These are phyloP conservation scores for Perca flavescens DNA, from an alignment of 2,113 vertebrate species.

Conservation along the genomic window DNA sequence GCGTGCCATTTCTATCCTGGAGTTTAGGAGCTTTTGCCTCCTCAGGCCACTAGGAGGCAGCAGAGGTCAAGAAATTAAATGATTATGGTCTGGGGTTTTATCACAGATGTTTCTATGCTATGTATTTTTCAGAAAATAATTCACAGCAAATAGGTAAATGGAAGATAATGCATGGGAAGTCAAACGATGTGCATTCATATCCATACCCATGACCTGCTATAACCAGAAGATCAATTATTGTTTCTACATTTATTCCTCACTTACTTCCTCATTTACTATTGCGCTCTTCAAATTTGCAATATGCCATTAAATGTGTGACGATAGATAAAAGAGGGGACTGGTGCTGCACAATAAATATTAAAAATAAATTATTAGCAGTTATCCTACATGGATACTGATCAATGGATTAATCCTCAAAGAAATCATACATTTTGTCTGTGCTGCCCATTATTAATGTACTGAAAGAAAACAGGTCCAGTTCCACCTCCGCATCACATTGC, in stretches of 20 bases:
- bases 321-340: background rate
- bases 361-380: background rate
- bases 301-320: background rate
- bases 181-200: background rate
- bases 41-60: slow-evolving; percentile 53
- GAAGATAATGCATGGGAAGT: background rate
- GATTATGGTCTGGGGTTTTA: background rate
- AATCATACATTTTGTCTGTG: background rate
- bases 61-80: slow-evolving; percentile 43
- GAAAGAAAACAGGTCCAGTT: background rate
- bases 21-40: background rate
- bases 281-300: background rate
- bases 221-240: background rate
- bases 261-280: background rate
- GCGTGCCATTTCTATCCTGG: background rate
- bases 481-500: background rate
- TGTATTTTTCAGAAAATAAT: background rate
- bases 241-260: background rate
- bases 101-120: background rate
- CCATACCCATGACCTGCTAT: background rate
- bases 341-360: background rate
- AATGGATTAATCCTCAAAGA: background rate
- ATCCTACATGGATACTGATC: background rate
- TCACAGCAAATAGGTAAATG: background rate
- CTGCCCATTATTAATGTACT: background rate